phyloP scores from a whole-genome alignment of 1,140 invertebrate species.

The Drosophila repletoides region DNA sequence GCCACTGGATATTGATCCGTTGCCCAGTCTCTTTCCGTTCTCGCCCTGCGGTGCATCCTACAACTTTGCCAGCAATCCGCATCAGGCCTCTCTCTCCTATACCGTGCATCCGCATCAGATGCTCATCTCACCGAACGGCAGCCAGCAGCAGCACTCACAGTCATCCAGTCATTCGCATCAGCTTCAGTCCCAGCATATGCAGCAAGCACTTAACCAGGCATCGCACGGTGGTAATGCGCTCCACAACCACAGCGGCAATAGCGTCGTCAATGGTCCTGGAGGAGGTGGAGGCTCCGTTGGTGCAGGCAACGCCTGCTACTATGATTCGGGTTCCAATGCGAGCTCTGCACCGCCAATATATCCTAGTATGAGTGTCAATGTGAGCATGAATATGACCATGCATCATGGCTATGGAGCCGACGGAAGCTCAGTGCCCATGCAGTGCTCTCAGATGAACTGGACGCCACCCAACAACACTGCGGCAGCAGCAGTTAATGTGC shows the following conservation, averaged over 20 bases:
- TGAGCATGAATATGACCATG: slow-evolving; percentile 99
- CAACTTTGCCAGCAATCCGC: slow-evolving; percentile 84
- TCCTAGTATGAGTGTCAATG: slow-evolving; percentile 96
- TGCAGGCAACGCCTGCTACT: slow-evolving; percentile 54
- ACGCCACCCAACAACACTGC: slow-evolving; percentile 84
- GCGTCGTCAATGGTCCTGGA: slow-evolving; percentile 37
- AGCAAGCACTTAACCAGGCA: slow-evolving; percentile 63
- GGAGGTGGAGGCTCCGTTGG: not conserved
- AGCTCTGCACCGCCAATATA: slow-evolving; percentile 84
- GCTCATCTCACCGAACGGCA: slow-evolving; percentile 75
- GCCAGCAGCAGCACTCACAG: slow-evolving; percentile 59
- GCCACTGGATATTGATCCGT: slow-evolving; percentile 89
- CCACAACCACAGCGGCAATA: slow-evolving; percentile 33
- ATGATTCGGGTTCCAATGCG: slow-evolving; percentile 45
- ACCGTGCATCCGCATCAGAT: slow-evolving; percentile 84
- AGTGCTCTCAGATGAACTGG: slow-evolving; percentile 88
- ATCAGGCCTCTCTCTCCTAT: slow-evolving; percentile 83
- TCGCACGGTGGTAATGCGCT: slow-evolving; percentile 66
- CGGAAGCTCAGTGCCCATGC: slow-evolving; percentile 83
- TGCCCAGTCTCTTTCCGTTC: slow-evolving; percentile 88
- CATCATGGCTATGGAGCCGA: slow-evolving; percentile 90
- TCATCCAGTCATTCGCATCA: slow-evolving; percentile 38
- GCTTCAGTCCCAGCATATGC: slow-evolving; percentile 51
- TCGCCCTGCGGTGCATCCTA: slow-evolving; percentile 87
- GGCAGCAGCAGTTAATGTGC: slow-evolving; percentile 84